These are phyloP conservation scores for Cygnus olor DNA, from an alignment of 2,797 vertebrate species.

Conservation along the genomic window DNA sequence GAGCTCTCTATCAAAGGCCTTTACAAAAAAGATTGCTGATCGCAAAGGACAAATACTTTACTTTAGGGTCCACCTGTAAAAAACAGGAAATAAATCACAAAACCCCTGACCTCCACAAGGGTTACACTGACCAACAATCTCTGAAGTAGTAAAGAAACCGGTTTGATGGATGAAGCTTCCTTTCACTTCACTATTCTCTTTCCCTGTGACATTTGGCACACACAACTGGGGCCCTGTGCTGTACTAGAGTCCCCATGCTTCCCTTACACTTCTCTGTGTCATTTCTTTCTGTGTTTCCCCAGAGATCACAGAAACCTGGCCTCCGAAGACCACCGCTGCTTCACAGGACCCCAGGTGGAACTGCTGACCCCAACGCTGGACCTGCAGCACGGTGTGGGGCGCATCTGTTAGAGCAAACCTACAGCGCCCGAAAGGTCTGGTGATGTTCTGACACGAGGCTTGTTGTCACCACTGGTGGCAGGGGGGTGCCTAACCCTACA, in stretches of 20 bases:
- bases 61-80: background rate
- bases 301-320: rapidly evolving
- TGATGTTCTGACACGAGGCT: background rate
- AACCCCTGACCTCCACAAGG: background rate
- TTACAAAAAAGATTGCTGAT: background rate
- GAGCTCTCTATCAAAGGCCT: background rate
- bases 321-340: background rate
- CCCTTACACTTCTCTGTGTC: too few relatives aligned
- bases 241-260: too few relatives aligned
- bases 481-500: background rate
- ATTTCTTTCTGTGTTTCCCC: too few relatives aligned
- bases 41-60: background rate
- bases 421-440: background rate
- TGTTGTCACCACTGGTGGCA: background rate
- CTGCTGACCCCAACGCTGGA: background rate
- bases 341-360: background rate
- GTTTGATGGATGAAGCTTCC: background rate
- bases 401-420: background rate
- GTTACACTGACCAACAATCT: background rate
- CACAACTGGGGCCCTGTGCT: rapidly evolving
- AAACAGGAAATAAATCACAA: background rate
- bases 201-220: background rate
- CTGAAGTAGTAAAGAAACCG: background rate
- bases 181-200: background rate
- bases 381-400: background rate